These are phyloP conservation scores for Setophaga kirtlandii DNA, from an alignment of 2,113 vertebrate species.

Conservation along the genomic window DNA sequence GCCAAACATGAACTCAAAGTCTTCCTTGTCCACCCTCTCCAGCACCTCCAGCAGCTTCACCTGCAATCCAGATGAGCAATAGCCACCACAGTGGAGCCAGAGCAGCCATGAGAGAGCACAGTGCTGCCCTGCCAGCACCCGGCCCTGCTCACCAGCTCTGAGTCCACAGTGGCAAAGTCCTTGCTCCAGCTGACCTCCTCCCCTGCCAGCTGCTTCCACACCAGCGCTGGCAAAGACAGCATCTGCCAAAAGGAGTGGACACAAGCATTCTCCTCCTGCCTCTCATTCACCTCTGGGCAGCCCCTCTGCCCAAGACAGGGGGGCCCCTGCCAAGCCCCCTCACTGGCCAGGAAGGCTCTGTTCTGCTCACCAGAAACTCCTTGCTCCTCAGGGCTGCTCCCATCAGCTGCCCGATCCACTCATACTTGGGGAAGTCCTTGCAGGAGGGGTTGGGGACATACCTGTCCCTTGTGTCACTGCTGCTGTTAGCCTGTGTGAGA, in stretches of 20 bases:
- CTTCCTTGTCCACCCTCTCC: conserved; percentile 90
- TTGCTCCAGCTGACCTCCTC: conserved; percentile 92
- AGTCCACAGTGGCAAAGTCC: conserved; percentile 91
- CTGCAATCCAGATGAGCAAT: conserved; percentile 56
- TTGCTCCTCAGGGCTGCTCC: conserved; percentile 93
- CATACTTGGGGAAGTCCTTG: conserved; percentile 89
- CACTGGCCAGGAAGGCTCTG: neutral
- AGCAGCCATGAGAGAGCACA: fast-evolving
- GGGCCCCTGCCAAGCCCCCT: neutral
- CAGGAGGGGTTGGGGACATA: conserved; percentile 96
- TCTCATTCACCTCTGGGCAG: neutral
- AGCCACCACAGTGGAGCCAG: neutral
- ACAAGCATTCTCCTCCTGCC: fast-evolving
- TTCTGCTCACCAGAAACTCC: conserved; percentile 87
- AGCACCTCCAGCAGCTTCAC: conserved; percentile 93
- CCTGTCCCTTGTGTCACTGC: conserved; percentile 89
- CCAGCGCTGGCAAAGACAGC: conserved; percentile 87
- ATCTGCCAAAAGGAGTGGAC: conserved; percentile 69
- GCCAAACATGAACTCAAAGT: conserved; percentile 92
- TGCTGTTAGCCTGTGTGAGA: conserved; percentile 78
- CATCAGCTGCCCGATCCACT: conserved; percentile 97
- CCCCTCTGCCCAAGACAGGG: neutral
- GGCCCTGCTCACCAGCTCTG: conserved; percentile 79
- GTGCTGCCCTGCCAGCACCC: neutral
- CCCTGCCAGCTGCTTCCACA: conserved; percentile 95